Evolutionary conservation across 2,797 vertebrate genomes (phyloP).

Genomic region (Otolemur crassicaudatus): DNA sequence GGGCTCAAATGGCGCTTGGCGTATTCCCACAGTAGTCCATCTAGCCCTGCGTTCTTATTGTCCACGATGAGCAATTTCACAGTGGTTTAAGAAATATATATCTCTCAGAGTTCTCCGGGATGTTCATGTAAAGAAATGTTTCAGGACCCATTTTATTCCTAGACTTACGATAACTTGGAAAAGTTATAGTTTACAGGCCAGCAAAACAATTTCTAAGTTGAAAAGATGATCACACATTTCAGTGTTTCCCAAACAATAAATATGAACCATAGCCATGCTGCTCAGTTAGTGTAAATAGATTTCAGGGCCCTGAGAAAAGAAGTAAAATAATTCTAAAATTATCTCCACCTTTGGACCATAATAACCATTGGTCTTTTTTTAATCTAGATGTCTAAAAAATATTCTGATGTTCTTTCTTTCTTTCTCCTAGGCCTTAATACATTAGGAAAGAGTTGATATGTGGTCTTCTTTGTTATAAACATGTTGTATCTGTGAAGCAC

Average conservation of each 20-base stretch:
- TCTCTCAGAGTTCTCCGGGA: not conserved
- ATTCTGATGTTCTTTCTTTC: conserved; percentile 28
- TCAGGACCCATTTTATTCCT: not conserved
- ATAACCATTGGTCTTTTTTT: conserved; percentile 12
- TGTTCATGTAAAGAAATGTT: not conserved
- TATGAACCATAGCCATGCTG: not conserved
- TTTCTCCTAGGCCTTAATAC: not conserved
- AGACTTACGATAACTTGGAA: not conserved
- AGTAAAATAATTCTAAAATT: conserved; percentile 52
- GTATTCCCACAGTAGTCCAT: no score
- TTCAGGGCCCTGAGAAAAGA: conserved; percentile 18
- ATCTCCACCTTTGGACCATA: not conserved
- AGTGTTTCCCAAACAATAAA: conserved; percentile 35
- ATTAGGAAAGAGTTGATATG: conserved; percentile 25
- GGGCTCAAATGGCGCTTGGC: not conserved
- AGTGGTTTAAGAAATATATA: not conserved
- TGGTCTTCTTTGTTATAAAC: conserved; percentile 46
- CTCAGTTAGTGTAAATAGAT: not conserved
- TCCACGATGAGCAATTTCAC: not conserved
- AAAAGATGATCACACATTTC: conserved; percentile 44
- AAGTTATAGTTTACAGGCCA: not conserved
- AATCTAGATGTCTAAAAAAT: conserved; percentile 54
- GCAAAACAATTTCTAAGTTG: not conserved
- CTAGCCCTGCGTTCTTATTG: not conserved
- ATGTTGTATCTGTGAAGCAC: conserved; percentile 65